These are phyloP conservation scores for Heterodera schachtii DNA, from an alignment of 1,140 invertebrate species.

Conservation along the genomic window DNA sequence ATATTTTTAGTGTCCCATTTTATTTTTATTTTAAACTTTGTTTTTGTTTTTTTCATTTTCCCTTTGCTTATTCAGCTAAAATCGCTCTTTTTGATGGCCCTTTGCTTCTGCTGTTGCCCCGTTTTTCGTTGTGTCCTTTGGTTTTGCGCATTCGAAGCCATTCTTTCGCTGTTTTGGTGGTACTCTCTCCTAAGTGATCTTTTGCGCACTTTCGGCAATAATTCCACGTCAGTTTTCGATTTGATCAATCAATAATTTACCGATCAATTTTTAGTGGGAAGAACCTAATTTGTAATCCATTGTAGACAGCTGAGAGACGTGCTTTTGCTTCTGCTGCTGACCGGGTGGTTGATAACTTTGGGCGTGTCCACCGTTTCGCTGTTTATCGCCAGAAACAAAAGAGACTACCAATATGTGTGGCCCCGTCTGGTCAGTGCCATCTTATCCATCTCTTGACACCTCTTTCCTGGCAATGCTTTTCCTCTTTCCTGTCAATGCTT, in stretches of 20 bases:
- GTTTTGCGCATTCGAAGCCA: constrained; percentile 43
- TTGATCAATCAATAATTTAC: background rate
- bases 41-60: background rate
- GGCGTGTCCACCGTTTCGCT: constrained; percentile 42
- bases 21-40: background rate
- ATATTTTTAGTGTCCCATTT: too few species aligned
- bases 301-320: constrained; percentile 40
- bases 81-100: constrained; percentile 29
- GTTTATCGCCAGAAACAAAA: constrained; percentile 30
- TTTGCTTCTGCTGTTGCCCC: constrained; percentile 47
- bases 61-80: constrained; percentile 1
- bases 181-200: constrained; percentile 32
- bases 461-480: too few species aligned
- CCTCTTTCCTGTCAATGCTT: too few species aligned
- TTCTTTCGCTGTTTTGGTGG: constrained; percentile 43
- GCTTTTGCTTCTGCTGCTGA: constrained; percentile 38
- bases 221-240: constrained; percentile 1
- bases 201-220: constrained; percentile 13
- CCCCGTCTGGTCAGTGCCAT: constrained; percentile 35
- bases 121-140: constrained; percentile 41
- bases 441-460: background rate
- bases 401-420: constrained; percentile 42
- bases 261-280: background rate
- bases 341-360: constrained; percentile 47
- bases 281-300: background rate